These are phyloP conservation scores for Bothrops jararaca DNA, from an alignment of 2,113 vertebrate genomes.

Conservation along the genomic window DNA sequence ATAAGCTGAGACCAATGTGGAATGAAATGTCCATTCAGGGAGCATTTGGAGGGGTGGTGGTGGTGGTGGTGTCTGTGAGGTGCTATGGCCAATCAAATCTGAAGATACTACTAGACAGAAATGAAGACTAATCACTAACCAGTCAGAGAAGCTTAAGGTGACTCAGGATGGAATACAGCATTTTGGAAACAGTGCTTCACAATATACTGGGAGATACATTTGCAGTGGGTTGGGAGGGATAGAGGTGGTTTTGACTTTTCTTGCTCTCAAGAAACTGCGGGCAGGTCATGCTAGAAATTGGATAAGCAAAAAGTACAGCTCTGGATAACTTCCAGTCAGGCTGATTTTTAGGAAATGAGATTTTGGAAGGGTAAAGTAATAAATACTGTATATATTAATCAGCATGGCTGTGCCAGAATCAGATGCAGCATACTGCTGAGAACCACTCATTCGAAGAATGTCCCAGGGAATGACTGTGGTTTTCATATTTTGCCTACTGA, in stretches of 20 bases:
- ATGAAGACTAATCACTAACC: not conserved
- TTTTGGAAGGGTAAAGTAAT: not conserved
- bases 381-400: not conserved
- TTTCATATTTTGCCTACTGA: not conserved
- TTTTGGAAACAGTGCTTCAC: not conserved
- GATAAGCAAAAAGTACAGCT: not conserved
- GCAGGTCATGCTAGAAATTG: not conserved
- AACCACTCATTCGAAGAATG: not conserved
- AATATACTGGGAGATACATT: not conserved
- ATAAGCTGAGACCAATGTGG: not conserved
- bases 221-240: not conserved
- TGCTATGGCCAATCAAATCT: not conserved
- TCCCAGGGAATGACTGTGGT: not conserved
- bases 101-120: not conserved
- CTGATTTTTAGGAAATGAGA: not conserved
- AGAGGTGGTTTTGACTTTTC: not conserved
- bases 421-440: not conserved
- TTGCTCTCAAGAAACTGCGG: not conserved
- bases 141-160: not conserved
- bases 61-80: not conserved
- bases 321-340: not conserved
- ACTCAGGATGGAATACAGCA: not conserved
- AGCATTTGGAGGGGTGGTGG: not conserved
- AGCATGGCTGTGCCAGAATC: not conserved
- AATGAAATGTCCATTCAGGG: not conserved